A percentile compares a stretch with the other conserved stretches of the same genome.
Conservation (phyloP, 2,888 invertebrate species). For the Dryomyza anilis region DNA sequence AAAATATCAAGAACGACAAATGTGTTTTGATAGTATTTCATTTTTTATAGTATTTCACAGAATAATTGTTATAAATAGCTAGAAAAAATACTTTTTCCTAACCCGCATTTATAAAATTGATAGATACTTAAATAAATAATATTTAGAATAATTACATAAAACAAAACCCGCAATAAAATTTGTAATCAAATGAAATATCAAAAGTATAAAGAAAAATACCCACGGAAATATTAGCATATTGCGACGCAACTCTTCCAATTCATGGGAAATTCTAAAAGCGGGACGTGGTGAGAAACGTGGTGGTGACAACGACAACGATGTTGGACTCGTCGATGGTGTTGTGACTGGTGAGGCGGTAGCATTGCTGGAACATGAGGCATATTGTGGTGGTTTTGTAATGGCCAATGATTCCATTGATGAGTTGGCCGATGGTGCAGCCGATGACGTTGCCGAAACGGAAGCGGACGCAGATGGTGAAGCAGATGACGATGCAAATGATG, state of each 20-base stretch:
- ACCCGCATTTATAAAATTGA: no score
- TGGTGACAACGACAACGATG: slow-evolving; percentile 46
- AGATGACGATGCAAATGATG: slow-evolving; percentile 28
- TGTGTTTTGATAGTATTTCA: no score
- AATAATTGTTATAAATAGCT: no score
- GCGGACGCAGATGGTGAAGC: slow-evolving; percentile 21
- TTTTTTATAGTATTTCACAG: no score
- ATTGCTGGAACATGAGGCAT: no score
- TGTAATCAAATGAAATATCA: no score
- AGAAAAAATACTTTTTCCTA: no score
- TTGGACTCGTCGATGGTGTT: slow-evolving; percentile 50
- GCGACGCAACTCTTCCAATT: slow-evolving; percentile 62
- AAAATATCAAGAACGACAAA: no score
- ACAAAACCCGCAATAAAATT: no score
- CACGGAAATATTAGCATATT: slow-evolving; percentile 64
- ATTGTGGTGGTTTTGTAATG: slow-evolving; percentile 19
- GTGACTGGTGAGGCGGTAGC: slow-evolving; percentile 29
- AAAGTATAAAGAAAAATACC: slow-evolving; percentile 48
- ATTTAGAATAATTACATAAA: no score
- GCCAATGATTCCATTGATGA: slow-evolving; percentile 47
- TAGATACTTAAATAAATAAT: no score
- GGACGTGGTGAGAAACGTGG: slow-evolving; percentile 40
- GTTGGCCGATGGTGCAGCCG: slow-evolving; percentile 42
- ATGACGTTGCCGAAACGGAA: slow-evolving; percentile 34
- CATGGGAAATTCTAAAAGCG: slow-evolving; percentile 58